Evolutionary conservation across 2,797 vertebrate species (phyloP), one percentile per base, ranked within the genome.

Genomic region (Xiphophorus birchmanni): DNA sequence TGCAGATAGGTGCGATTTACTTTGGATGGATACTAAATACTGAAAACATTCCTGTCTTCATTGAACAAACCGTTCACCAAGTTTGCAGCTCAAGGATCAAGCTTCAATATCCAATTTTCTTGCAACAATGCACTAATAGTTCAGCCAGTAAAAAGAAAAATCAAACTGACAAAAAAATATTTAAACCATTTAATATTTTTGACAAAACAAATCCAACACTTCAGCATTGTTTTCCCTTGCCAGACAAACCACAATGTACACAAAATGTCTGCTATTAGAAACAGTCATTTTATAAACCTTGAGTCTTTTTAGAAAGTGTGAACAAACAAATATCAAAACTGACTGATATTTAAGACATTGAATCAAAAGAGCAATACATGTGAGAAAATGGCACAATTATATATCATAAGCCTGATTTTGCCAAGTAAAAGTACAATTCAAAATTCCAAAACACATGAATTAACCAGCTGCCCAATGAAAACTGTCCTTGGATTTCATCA

Each of bases 151-250:
- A 63, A 44, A 56, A 9, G 42, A 48, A 10, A 76, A 23, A 63
- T 67, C 81, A 45, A 58, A 78, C 69, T n/a, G 42, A 81, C 76
- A 79, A 79, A 23, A 50, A 67, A 78, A 67, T 60, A 87, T 82
- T 91, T 74, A 81, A 92, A 89, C 50, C 4, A 10, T 94, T 95
- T 94, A 94, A 92, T 94, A 73, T 90, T 91, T 91, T 88, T 63
- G 89, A 91, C 84, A 88, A 92, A 94, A 91, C 87, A 87, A 90
- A 78, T 84, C 13, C 65, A 81, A 74, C 78, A n/a, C 76, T 80
- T 87, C 76, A 72, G 44, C 74, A 69, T 63, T 82, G 60, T 79
- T 63, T 85, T 87, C 81, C 85, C 82, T 71, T 83, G 85, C 54
- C 83, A 86, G 77, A 87, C 73, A 88, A 88, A 85, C 60, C 74